Base-by-base conservation (phyloP, 2,113 vertebrate species). In the Tetrax tetrax region DNA sequence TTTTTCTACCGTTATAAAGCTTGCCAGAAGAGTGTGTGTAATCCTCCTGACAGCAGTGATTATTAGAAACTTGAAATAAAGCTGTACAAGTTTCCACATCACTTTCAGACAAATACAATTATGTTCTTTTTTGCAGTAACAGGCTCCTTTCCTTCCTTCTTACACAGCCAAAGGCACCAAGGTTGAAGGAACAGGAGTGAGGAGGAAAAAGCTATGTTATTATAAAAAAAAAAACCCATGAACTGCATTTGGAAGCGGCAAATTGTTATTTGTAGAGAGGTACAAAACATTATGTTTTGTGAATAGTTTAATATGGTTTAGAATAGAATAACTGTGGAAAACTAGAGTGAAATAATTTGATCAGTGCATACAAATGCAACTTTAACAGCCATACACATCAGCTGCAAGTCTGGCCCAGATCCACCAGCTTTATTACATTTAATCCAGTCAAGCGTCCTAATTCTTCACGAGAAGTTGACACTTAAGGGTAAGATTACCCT, bases 11-110 rank as follows among this genome's bases (percentile, higher is more conserved):
- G 11, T 60, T 76, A 64, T 51, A 90, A 60, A 83, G 25, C 38
- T n/a, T 92, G 57, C 76, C 68, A 95, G 35, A 71, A 90, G 25
- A 89, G 31, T 16, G 5, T 15, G 18, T 18, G n/a, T 20, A 87
- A 84, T 66, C 50, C 60, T 90, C 38, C 83, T 90, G 75, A 77
- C 63, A 70, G n/a, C 35, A 88, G 17, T 70, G 69, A 85, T 74
- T 94, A 80, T 70, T 59, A 88, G 87, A 89, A 95, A 92, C 19
- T 84, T 71, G 45, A 90, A 47, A 84, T 64, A 59, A 80, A 96
- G 29, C 38, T 60, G n/a, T 74, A 72, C 19, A 47, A 59, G 47
- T 75, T 88, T 88, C 53, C 57, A 84, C 64, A 91, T 75, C 25
- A 35, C 64, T 60, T 81, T 83, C 16, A 90, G 71, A 85, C 31